phyloP scores from a whole-genome alignment of 2,797 vertebrate genomes.

The Eremophila alpestris region DNA sequence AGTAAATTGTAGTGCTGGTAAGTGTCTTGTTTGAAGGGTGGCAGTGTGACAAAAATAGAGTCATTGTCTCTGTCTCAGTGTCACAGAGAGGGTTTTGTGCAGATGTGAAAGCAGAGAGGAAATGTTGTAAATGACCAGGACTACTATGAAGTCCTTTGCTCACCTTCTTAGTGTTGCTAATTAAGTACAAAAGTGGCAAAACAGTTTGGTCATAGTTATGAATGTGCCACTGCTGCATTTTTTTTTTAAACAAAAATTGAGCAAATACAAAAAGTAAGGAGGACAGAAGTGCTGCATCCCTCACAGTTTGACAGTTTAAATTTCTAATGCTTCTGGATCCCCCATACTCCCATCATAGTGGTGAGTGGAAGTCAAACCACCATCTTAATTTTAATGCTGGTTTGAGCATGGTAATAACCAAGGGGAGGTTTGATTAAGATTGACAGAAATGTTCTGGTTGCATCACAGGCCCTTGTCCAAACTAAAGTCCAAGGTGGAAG shows the following conservation, averaged over 20 bases:
- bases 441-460: not conserved
- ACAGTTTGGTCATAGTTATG: not conserved
- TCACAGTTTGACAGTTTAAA: not conserved
- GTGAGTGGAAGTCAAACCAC: not conserved
- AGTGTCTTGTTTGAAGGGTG: not conserved
- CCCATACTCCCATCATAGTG: not conserved
- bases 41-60: not conserved
- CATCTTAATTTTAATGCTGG: not conserved
- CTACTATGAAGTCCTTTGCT: not conserved
- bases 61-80: not conserved
- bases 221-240: rapidly evolving
- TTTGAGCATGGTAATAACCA: not conserved
- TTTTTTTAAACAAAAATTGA: not conserved
- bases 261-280: not conserved
- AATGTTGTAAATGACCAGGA: not conserved
- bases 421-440: not conserved
- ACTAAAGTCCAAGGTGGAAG: not conserved
- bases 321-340: not conserved
- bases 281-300: not conserved
- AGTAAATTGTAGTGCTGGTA: not conserved
- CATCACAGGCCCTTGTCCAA: not conserved
- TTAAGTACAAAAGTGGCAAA: not conserved
- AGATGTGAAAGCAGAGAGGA: not conserved
- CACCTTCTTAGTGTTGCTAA: not conserved
- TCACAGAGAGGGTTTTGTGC: not conserved